Evolutionary conservation across 1,140 invertebrate genomes (phyloP).

Genomic region (Chironomus striatipennis): DNA sequence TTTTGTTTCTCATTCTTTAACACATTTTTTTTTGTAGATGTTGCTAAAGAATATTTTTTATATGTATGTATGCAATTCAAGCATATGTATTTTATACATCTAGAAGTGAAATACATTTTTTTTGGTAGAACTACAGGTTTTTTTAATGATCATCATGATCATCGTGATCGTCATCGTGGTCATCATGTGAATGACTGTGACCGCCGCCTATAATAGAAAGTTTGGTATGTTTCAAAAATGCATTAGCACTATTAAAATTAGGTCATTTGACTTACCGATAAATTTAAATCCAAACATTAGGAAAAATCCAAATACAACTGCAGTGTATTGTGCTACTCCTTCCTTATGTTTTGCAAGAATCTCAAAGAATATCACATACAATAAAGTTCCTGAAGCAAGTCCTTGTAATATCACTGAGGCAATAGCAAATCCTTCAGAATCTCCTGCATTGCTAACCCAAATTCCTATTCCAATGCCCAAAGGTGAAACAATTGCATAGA

Average conservation of each 20-base stretch:
- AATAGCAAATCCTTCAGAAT: slow-evolving; percentile 27
- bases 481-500: slow-evolving; percentile 46
- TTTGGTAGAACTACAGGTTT: not conserved
- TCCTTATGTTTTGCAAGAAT: slow-evolving; percentile 52
- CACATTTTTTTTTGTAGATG: not conserved
- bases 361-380: slow-evolving; percentile 63
- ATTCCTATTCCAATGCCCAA: slow-evolving; percentile 47
- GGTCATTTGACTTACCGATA: slow-evolving; percentile 53
- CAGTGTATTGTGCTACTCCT: slow-evolving; percentile 59
- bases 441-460: slow-evolving; percentile 30
- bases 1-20: not conserved
- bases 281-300: slow-evolving; percentile 69
- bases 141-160: not conserved
- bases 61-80: not conserved
- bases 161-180: not conserved
- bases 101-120: not conserved
- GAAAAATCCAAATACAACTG: slow-evolving; percentile 63
- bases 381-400: slow-evolving; percentile 53
- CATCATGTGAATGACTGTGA: slow-evolving; percentile 1
- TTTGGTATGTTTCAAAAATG: not conserved
- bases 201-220: slow-evolving; percentile 10
- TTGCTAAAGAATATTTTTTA: not conserved
- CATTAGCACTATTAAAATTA: not conserved
- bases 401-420: slow-evolving; percentile 44
- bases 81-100: not conserved